Percentiles rank a stretch among this genome's conserved stretches.
Evolutionary conservation across 2,888 invertebrate genomes (phyloP).

Genomic region (Brenthis hecate): DNA sequence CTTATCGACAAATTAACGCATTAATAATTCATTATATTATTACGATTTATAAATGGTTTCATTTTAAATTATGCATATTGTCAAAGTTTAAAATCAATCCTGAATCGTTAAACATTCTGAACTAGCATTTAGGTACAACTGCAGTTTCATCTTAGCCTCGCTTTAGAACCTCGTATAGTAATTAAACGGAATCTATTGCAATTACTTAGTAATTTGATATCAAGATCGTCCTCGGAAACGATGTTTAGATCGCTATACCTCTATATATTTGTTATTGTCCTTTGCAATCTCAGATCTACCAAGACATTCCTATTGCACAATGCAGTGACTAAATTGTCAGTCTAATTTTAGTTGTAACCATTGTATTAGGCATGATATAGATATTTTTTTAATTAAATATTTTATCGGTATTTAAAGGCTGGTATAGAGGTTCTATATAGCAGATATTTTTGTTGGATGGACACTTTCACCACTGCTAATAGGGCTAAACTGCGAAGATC

Average conservation of each 20-base stretch:
- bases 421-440: too few species aligned
- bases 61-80: not conserved
- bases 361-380: too few species aligned
- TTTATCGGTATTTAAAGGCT: too few species aligned
- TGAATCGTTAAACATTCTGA: not conserved
- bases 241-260: constrained; percentile 36
- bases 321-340: constrained; percentile 29
- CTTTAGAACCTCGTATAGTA: constrained; percentile 24
- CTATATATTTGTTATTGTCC: constrained; percentile 26
- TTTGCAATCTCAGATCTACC: constrained; percentile 35
- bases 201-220: constrained; percentile 45
- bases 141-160: constrained; percentile 12
- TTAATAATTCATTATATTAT: not conserved
- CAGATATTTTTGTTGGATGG: too few species aligned
- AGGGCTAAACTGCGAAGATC: too few species aligned
- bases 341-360: not conserved
- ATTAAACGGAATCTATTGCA: constrained; percentile 42
- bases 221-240: constrained; percentile 42
- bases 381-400: too few species aligned
- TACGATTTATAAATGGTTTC: not conserved
- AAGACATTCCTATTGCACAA: constrained; percentile 36
- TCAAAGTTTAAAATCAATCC: not conserved
- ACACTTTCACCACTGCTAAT: too few species aligned
- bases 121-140: constrained; percentile 3
- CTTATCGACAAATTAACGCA: too few species aligned